Base-by-base conservation (phyloP, 1,140 invertebrate species). In the Nebria ingens region DNA sequence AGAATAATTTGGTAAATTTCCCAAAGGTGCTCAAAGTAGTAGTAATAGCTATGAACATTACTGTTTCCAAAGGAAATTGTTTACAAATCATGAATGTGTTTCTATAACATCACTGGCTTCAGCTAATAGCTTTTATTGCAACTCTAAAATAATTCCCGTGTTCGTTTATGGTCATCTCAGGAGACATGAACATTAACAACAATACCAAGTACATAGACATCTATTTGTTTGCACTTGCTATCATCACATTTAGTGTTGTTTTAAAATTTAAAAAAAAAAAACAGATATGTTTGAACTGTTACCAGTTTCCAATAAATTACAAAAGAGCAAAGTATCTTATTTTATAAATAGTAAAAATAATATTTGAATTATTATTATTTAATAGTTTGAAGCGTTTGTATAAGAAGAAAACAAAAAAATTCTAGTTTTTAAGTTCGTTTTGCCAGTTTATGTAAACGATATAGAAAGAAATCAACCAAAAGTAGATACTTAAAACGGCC, bases 101-200 rank as follows among this genome's bases (percentile, higher is more conserved):
- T 6, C 40, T 45, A 34, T 34, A 12, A 17, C 40, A 45, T 17
- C 40, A 12, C 40, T 3, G 40, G 15, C 40, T 45, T 34, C 40
- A 4, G 40, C 40, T 45, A 45, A 45, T 45, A 45, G 40, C 40
- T 45, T 45, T 45, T 45, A 45, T 45, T 45, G 40, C 40, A 45
- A 12, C 40, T 45, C 40, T 45, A 45, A 45, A 45, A 45, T 45
- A 45, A 45, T 45, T 6, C 40, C 40, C 40, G 40, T 45, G 40
- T 45, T 45, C 40, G 40, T 45, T 45, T 45, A 45, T 17, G 40
- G 17, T 9, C 9, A 12, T 45, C 40, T 45, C 40, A 45, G 6
- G 40, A 17, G 40, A 45, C 4, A 45, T 11, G 17, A 9, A 45
- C 6, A 45, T 12, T 45, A n/a, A 34, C 25, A 34, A 34, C 25